Base-by-base conservation (phyloP, 92 coral and sea anemone species). In the Nematostella vectensis region DNA sequence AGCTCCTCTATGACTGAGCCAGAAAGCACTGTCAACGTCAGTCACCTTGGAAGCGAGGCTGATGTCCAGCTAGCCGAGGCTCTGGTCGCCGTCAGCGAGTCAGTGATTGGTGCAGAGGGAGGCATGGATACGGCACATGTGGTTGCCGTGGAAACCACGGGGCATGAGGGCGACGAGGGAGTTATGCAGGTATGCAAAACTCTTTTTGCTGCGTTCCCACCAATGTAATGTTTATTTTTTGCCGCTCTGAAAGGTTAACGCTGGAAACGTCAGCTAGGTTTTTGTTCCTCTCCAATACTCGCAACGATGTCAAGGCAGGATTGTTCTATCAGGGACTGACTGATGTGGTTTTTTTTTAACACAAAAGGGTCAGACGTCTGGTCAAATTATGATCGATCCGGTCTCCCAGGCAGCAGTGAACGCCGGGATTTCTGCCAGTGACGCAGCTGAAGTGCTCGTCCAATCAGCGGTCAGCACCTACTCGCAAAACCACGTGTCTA, bases 1-100 rank as follows among this genome's bases (percentile, higher is more conserved):
- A 75, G 68, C 58, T 59, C 70, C 53, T 30, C 67, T 27, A 47
- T 75, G 43, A 53, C 80, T 25, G 83, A 68, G 49, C 84, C 80
- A 58, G 78, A 68, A 26, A 55, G 80, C 37, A 85, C 95, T 11
- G 95, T 85, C 9, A 85, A 85, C 51, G 79, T 85, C 67, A 75
- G 97, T 53, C 95, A 89, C 26, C 85, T 89, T 58, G 88, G 87
- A 3, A 78, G 63, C 50, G 95, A 89, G 49, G 95, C 97, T 23
- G 97, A 89, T 1, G 95, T 89, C 9, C 97, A 89, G 83, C 68
- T 89, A 27, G 97, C 97, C 11, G 95, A 89, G 72, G 97, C 94
- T 0, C 51, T 89, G 61, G 97, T 89, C 9, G 97, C 97, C n/a
- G 97, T 89, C 33, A 89, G 95, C 63, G 95, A 89, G 62, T 86